Percentiles rank a stretch among this genome's conserved stretches.
Conservation (phyloP, 1,140 invertebrate genomes). For the Monomorium pharaonis region DNA sequence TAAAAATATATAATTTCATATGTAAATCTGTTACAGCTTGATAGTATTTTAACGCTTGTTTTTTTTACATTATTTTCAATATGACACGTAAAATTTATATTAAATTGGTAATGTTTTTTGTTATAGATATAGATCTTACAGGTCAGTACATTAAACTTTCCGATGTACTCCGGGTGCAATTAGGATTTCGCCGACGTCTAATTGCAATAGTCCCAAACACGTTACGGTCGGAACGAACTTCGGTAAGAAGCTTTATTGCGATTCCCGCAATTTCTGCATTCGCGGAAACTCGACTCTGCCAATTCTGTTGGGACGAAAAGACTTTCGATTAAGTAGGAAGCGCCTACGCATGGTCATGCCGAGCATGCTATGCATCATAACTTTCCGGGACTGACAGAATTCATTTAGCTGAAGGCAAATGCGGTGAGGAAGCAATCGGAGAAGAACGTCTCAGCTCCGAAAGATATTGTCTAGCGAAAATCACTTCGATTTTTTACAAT, state of each 20-base stretch:
- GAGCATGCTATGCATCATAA: slow-evolving; percentile 9
- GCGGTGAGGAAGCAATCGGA: not conserved
- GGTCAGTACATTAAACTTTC: slow-evolving; percentile 13
- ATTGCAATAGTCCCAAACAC: slow-evolving; percentile 51
- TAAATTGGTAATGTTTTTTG: not conserved
- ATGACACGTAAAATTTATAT: not conserved
- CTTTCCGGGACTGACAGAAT: slow-evolving; percentile 13
- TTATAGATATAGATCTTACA: slow-evolving; percentile 27
- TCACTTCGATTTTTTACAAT: not conserved
- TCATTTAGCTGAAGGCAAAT: not conserved
- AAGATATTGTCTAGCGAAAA: not conserved
- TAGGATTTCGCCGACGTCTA: slow-evolving; percentile 47
- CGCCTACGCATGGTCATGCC: not conserved
- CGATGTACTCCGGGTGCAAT: not conserved
- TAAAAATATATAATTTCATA: not conserved
- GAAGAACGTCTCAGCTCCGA: not conserved
- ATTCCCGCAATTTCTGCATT: slow-evolving; percentile 41
- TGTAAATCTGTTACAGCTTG: not conserved
- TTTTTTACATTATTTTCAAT: not conserved
- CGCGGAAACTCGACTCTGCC: slow-evolving; percentile 32
- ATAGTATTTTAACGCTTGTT: not conserved
- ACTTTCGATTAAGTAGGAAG: slow-evolving; percentile 48
- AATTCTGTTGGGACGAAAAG: slow-evolving; percentile 21
- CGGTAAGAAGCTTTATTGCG: slow-evolving; percentile 49
- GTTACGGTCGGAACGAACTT: slow-evolving; percentile 39